These are phyloP conservation scores for Bathynomus jamesi DNA, from an alignment of 1,140 invertebrate genomes.

Conservation along the genomic window DNA sequence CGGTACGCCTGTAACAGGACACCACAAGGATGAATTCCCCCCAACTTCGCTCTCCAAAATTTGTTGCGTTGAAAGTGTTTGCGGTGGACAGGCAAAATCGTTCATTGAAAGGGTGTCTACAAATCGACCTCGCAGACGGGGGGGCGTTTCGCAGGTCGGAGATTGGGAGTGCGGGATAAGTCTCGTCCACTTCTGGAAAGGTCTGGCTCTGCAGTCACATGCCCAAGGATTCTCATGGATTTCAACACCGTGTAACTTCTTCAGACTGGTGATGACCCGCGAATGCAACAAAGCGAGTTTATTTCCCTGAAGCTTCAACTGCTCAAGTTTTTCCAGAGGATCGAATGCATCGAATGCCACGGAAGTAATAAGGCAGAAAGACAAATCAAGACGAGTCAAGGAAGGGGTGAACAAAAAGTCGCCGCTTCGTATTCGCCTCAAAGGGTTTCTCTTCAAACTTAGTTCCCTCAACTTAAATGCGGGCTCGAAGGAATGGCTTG, in stretches of 20 bases:
- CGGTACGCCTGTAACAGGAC: conserved; percentile 67
- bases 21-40: conserved; percentile 74
- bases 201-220: conserved; percentile 71
- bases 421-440: conserved; percentile 58
- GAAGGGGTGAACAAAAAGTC: conserved; percentile 66
- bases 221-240: conserved; percentile 80
- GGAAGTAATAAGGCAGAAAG: conserved; percentile 62
- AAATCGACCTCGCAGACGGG: conserved; percentile 54
- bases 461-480: conserved; percentile 72
- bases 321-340: conserved; percentile 69
- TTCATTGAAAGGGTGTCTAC: conserved; percentile 60
- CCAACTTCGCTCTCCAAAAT: conserved; percentile 64
- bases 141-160: conserved; percentile 64
- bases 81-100: conserved; percentile 74
- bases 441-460: conserved; percentile 68
- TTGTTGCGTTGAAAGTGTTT: conserved; percentile 61
- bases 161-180: conserved; percentile 58
- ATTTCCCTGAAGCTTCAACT: conserved; percentile 74
- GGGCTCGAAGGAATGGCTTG: conserved; percentile 64
- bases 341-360: conserved; percentile 73
- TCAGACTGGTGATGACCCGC: conserved; percentile 35
- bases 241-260: conserved; percentile 60
- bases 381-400: conserved; percentile 71
- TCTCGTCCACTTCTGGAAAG: conserved; percentile 66
- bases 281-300: conserved; percentile 58